phyloP scores from a whole-genome alignment of 1,140 invertebrate species.

The Drosophila ananassae region DNA sequence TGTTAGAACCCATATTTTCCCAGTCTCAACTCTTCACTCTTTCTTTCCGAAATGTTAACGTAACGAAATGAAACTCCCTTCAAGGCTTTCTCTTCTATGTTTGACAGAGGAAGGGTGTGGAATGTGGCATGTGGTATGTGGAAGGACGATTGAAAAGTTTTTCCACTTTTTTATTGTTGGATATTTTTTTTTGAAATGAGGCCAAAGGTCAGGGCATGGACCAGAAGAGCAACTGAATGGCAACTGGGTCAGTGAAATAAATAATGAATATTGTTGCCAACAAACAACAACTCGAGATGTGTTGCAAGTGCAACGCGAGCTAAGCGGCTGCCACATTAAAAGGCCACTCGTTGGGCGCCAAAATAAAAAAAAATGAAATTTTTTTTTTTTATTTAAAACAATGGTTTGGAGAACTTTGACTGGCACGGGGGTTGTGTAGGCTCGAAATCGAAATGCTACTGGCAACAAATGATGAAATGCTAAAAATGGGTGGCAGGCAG shows the following conservation, averaged over 20 bases:
- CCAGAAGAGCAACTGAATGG: constrained; percentile 12
- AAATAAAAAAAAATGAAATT: constrained; percentile 30
- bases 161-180: no score
- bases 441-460: constrained; percentile 41
- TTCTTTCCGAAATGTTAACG: neutral
- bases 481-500: constrained; percentile 31
- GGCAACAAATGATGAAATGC: constrained; percentile 78
- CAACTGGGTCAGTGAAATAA: constrained; percentile 75
- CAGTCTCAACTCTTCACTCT: no score
- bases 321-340: constrained; percentile 69
- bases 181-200: neutral
- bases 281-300: constrained; percentile 45
- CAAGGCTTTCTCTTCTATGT: neutral
- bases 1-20: neutral
- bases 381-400: constrained; percentile 23
- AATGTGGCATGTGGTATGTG: no score
- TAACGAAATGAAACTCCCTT: neutral
- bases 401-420: neutral
- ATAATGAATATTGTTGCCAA: constrained; percentile 70
- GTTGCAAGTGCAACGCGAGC: constrained; percentile 63
- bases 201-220: constrained; percentile 52
- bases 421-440: constrained; percentile 9
- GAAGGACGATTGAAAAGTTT: no score
- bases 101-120: no score
- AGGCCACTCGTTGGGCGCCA: constrained; percentile 55